These are phyloP conservation scores for Acrobasis suavella DNA, from an alignment of 2,888 invertebrate genomes.

Conservation along the genomic window DNA sequence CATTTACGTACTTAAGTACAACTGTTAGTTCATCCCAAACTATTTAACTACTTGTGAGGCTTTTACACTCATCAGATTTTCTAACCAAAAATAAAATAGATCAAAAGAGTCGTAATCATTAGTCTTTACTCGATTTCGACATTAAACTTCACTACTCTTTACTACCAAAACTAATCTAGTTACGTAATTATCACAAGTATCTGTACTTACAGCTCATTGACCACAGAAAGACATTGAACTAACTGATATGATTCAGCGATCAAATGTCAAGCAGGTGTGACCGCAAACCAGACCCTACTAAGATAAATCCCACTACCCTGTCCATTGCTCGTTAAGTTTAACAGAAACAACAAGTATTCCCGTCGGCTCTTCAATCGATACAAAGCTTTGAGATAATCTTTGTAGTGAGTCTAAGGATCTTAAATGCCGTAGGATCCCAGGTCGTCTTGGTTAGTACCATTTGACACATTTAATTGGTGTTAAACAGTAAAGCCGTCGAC, in stretches of 20 bases:
- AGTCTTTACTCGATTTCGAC: no score
- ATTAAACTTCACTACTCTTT: no score
- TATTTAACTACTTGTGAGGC: no score
- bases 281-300: constrained; percentile 2
- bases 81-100: no score
- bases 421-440: constrained; percentile 2
- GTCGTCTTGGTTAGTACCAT: constrained; percentile 23
- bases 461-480: constrained; percentile 35
- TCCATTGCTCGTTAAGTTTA: background rate
- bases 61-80: no score
- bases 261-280: constrained; percentile 22
- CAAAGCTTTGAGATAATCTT: background rate
- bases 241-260: constrained; percentile 19
- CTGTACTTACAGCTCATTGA: background rate
- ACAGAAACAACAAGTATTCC: background rate
- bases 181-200: background rate
- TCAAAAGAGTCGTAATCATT: no score
- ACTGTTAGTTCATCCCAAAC: no score
- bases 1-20: no score
- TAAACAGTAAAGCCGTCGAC: constrained; percentile 34
- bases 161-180: no score
- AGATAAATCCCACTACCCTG: background rate
- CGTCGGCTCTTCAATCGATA: background rate
- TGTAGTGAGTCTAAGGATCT: background rate
- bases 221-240: constrained; percentile 14